phyloP scores from a whole-genome alignment of 2,888 invertebrate genomes.

The Eumacrocentrus americanus region DNA sequence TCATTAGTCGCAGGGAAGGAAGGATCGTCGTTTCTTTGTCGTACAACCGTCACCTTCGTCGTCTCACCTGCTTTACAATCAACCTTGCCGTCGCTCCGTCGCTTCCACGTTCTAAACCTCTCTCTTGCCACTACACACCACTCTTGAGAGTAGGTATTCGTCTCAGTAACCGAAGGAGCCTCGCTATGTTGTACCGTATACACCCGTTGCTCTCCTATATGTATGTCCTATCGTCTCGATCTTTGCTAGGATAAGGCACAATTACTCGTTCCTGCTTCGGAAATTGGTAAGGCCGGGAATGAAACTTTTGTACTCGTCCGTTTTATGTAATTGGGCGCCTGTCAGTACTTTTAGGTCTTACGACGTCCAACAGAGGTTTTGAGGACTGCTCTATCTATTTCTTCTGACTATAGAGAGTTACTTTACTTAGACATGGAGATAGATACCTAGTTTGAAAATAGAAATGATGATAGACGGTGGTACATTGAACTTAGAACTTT shows the following conservation, averaged over 20 bases:
- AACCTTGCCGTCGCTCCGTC: slow-evolving; percentile 50
- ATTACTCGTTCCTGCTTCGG: slow-evolving; percentile 44
- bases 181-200: slow-evolving; percentile 13
- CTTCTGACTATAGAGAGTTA: no score
- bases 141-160: slow-evolving; percentile 39
- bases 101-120: slow-evolving; percentile 11
- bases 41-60: slow-evolving; percentile 28
- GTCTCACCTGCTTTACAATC: slow-evolving; percentile 52
- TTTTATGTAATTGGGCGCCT: no score
- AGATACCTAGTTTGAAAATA: background rate
- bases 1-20: slow-evolving; percentile 53
- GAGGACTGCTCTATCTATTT: no score
- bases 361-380: no score
- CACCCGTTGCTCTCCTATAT: no score
- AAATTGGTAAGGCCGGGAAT: slow-evolving; percentile 51
- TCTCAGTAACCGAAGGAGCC: slow-evolving; percentile 32
- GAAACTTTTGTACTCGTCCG: no score
- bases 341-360: no score
- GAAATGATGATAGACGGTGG: background rate
- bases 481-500: background rate
- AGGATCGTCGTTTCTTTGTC: slow-evolving; percentile 35
- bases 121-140: slow-evolving; percentile 13
- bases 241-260: slow-evolving; percentile 42
- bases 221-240: slow-evolving; percentile 3
- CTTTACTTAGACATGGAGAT: background rate